These are phyloP conservation scores for Zalophus californianus DNA, from an alignment of 2,797 vertebrate species.

Conservation along the genomic window DNA sequence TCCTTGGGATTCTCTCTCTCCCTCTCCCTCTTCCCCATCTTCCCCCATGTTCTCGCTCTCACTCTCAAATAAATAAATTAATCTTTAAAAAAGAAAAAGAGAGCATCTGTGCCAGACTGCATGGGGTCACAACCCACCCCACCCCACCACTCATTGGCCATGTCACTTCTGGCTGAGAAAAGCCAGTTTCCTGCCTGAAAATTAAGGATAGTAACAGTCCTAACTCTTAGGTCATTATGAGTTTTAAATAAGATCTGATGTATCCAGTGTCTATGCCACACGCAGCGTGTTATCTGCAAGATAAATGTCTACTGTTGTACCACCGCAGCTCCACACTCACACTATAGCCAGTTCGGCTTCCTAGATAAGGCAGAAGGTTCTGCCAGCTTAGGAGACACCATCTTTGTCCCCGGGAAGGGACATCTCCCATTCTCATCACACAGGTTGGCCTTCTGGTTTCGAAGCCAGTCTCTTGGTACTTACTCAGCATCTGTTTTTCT, in stretches of 20 bases:
- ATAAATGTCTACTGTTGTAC: neutral
- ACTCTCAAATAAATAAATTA: neutral
- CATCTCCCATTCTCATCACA: neutral
- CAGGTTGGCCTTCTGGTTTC: neutral
- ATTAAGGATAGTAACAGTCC: neutral
- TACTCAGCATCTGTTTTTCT: slow-evolving; percentile 55
- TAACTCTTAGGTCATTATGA: neutral
- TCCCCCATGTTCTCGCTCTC: neutral
- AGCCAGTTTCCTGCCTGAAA: neutral
- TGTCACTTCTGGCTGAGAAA: neutral
- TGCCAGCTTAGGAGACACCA: neutral
- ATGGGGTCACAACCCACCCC: neutral
- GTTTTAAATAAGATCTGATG: neutral
- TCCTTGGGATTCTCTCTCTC: too few species aligned
- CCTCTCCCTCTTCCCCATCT: too few species aligned
- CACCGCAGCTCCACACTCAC: neutral
- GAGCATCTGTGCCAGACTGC: neutral
- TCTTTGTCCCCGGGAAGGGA: neutral
- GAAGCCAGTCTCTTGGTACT: neutral
- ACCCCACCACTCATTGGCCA: neutral
- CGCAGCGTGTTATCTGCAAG: neutral
- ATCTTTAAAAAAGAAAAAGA: neutral
- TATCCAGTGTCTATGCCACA: neutral
- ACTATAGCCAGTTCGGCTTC: neutral
- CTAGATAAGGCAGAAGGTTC: neutral